Evolutionary conservation across 2,113 vertebrate species (phyloP), one percentile per base, ranked within the genome.

Genomic region (Hipposideros armiger): DNA sequence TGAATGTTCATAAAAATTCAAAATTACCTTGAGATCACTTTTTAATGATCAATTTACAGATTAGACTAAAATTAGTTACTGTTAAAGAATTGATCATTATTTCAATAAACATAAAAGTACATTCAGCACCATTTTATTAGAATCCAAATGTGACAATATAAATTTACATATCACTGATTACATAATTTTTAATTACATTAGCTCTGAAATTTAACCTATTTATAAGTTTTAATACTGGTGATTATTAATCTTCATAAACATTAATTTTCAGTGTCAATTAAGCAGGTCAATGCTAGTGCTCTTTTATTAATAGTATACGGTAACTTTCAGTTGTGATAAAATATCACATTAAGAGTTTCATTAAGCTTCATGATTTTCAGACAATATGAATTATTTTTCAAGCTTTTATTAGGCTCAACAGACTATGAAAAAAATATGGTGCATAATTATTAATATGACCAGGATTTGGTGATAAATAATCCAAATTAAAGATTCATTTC

Each of bases 141-240:
- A 89, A 42, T 66, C 14, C 88, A 93, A 95, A 66, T 24, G 32
- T 40, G 50, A 80, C 4, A 84, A 30, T 42, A 32, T 60, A 52
- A 64, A 91, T 93, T 89, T 90, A 64, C 16, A 69, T 74, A 70
- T 78, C 69, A 82, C 45, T 83, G 50, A 92, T 83, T 28, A 88
- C 69, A 91, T 17, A 22, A 76, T 95, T 86, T 94, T 97, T 81
- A 95, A 92, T 96, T 96, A 83, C 62, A 90, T 94, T 92, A 87
- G 13, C 54, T 72, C 73, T 94, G 52, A 91, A 73, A 90, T 95
- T 89, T 88, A 73, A 72, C 17, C 73, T 74, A 47, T 73, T 69
- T 62, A 22, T 86, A 56, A 28, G 4, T 70, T 80, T 93, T 77
- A 50, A 85, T 10, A 72, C 52, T 70, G 66, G 15, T 88, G 7